phyloP scores from a whole-genome alignment of 2,113 vertebrate genomes.

The Macquaria ambigua region DNA sequence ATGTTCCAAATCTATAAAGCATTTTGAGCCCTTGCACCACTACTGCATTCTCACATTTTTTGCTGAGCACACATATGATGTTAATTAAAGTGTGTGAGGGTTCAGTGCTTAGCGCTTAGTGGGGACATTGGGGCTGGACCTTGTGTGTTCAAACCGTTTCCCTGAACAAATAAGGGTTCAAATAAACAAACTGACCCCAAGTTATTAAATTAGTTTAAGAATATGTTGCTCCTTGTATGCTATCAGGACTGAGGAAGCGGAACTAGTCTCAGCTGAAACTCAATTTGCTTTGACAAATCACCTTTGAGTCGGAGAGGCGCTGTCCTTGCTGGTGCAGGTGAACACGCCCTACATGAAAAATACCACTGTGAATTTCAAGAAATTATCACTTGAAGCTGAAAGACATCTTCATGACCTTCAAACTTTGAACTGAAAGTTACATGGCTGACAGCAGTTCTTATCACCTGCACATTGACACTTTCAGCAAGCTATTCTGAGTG shows the following conservation, averaged over 20 bases:
- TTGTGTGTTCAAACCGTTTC: conserved; percentile 19
- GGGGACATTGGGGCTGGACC: not conserved
- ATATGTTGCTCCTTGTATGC: not conserved
- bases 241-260: conserved; percentile 13
- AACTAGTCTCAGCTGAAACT: conserved; percentile 26
- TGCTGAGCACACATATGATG: conserved; percentile 41
- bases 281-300: conserved; percentile 60
- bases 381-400: conserved; percentile 2
- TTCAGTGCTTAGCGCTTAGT: conserved; percentile 20
- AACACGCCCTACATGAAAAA: conserved; percentile 53
- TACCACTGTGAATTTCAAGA: conserved; percentile 8
- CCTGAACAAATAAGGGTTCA: conserved; percentile 28
- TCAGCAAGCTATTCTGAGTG: conserved; percentile 14
- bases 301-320: conserved; percentile 17
- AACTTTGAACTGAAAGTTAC: conserved; percentile 28
- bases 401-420: conserved; percentile 40
- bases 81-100: conserved; percentile 46
- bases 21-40: not conserved
- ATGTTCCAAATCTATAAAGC: conserved; percentile 10
- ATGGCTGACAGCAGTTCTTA: conserved; percentile 3
- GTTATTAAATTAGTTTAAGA: conserved; percentile 16
- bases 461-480: conserved; percentile 31
- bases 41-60: not conserved
- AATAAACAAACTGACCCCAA: conserved; percentile 28
- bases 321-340: conserved; percentile 24